Conservation (phyloP, 2,113 vertebrate genomes). For the Delphinus delphis region DNA sequence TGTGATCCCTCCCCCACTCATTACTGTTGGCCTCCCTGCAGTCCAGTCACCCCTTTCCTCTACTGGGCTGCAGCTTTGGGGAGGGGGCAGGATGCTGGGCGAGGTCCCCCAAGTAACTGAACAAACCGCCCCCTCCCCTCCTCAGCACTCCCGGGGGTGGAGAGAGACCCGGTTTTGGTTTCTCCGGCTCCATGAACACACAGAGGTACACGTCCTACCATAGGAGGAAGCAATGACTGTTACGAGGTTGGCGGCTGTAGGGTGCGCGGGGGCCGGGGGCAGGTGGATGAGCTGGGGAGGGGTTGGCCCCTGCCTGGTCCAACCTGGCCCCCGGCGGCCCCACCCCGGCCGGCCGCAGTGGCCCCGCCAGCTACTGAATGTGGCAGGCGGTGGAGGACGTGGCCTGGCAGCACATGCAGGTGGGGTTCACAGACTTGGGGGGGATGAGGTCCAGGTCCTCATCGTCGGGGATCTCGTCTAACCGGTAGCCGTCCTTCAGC, state of each 20-base stretch:
- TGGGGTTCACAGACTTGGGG: slow-evolving; percentile 97
- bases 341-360: background rate
- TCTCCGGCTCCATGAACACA: slow-evolving; percentile 90
- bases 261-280: slow-evolving; percentile 69
- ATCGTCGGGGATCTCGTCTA: slow-evolving; percentile 97
- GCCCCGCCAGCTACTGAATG: slow-evolving; percentile 92
- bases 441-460: slow-evolving; percentile 98
- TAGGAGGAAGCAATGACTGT: slow-evolving; percentile 98
- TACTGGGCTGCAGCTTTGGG: background rate
- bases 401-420: slow-evolving; percentile 99
- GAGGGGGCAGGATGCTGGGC: slow-evolving; percentile 27
- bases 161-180: slow-evolving; percentile 84
- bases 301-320: slow-evolving; percentile 20
- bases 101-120: slow-evolving; percentile 54
- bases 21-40: background rate
- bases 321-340: slow-evolving; percentile 59
- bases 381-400: slow-evolving; percentile 97
- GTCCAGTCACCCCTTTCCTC: background rate
- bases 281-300: slow-evolving; percentile 29
- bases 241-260: slow-evolving; percentile 87
- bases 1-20: background rate
- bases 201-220: slow-evolving; percentile 95
- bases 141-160: slow-evolving; percentile 41
- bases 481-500: slow-evolving; percentile 97
- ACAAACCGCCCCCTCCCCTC: slow-evolving; percentile 57